These are phyloP conservation scores for Volucella inanis DNA, from an alignment of 2,888 invertebrate genomes.

Conservation along the genomic window DNA sequence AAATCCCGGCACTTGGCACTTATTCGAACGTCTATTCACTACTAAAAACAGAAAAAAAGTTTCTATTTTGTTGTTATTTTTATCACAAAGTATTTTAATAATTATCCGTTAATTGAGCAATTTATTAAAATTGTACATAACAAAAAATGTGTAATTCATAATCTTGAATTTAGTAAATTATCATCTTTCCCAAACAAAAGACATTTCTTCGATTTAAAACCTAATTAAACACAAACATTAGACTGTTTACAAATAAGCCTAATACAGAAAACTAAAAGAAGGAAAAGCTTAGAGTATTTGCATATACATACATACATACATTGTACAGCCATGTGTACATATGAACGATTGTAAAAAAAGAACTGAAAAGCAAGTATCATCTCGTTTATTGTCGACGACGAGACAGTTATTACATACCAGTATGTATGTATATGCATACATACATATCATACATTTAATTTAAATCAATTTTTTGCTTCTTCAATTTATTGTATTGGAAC, in stretches of 20 bases:
- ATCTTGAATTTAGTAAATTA: slow-evolving; percentile 67
- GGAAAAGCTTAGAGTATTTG: slow-evolving; percentile 58
- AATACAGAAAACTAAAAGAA: slow-evolving; percentile 27
- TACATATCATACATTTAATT: slow-evolving; percentile 25
- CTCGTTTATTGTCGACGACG: slow-evolving; percentile 5
- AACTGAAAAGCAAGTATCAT: slow-evolving; percentile 9
- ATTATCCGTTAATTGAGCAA: slow-evolving; percentile 27
- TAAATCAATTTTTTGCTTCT: slow-evolving; percentile 18
- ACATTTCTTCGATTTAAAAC: slow-evolving; percentile 63
- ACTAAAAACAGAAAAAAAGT: too few species aligned
- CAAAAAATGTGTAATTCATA: slow-evolving; percentile 49
- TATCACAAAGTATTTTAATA: too few species aligned
- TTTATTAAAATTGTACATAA: slow-evolving; percentile 8
- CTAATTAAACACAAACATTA: slow-evolving; percentile 72
- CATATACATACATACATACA: too few species aligned
- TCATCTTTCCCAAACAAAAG: slow-evolving; percentile 64
- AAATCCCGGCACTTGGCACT: too few species aligned
- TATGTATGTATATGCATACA: too few species aligned
- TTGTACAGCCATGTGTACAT: too few species aligned
- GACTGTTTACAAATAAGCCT: slow-evolving; percentile 29
- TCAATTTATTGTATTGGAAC: neutral
- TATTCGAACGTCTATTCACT: too few species aligned
- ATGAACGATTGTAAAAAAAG: slow-evolving; percentile 40
- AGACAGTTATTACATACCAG: too few species aligned
- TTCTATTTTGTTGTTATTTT: too few species aligned